phyloP scores from a whole-genome alignment of 2,797 vertebrate genomes.

The Halcyon badia region DNA sequence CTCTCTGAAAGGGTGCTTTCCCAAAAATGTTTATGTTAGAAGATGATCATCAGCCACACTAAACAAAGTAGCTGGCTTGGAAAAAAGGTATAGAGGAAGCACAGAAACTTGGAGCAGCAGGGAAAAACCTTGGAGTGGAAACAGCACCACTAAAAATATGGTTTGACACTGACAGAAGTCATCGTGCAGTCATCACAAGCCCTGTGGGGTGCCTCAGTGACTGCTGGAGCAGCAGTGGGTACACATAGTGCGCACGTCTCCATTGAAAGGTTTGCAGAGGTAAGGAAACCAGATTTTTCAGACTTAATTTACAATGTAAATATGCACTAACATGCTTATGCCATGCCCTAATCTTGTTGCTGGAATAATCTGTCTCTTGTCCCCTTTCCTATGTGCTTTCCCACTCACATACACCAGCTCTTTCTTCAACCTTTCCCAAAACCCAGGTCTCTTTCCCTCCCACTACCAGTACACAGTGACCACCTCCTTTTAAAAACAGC shows the following conservation, averaged over 20 bases:
- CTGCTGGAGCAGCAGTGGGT: background rate
- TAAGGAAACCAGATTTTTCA: background rate
- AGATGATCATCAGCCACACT: background rate
- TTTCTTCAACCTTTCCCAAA: background rate
- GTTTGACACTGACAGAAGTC: background rate
- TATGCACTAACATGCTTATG: background rate
- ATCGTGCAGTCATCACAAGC: rapidly evolving
- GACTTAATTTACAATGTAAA: background rate
- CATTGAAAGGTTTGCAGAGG: background rate
- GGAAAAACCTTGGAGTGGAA: background rate
- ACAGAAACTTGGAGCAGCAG: background rate
- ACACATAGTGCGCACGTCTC: background rate
- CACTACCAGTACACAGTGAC: background rate
- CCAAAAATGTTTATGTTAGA: background rate
- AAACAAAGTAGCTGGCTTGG: background rate
- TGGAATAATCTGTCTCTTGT: background rate
- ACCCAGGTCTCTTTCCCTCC: background rate
- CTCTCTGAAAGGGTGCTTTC: background rate
- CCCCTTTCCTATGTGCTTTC: background rate
- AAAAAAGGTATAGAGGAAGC: background rate
- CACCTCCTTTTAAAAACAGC: background rate
- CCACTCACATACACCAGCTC: background rate
- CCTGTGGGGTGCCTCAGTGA: background rate
- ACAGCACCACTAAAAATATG: background rate
- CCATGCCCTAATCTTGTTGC: too few relatives aligned